Percentiles rank a stretch among this genome's conserved stretches.
Evolutionary conservation across 2,113 vertebrate species (phyloP).

Genomic region (Marmota flaviventris): DNA sequence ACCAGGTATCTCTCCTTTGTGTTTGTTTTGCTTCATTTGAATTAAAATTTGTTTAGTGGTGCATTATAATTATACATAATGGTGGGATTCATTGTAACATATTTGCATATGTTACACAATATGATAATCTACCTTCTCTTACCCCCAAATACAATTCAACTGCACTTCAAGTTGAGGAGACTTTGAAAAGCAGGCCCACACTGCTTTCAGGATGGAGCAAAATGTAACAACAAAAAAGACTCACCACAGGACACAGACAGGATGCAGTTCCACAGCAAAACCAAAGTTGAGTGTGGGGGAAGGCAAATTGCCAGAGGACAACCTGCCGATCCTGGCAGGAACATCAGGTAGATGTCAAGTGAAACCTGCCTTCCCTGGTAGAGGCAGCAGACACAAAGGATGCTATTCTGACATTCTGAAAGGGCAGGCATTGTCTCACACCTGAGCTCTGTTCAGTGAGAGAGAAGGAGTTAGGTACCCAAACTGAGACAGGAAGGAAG

Average conservation of each 20-base stretch:
- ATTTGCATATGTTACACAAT: too few species aligned
- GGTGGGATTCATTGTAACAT: too few species aligned
- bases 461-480: background rate
- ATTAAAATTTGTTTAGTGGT: too few species aligned
- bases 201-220: conserved; percentile 12
- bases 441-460: background rate
- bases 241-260: background rate
- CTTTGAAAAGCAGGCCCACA: background rate
- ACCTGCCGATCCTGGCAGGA: background rate
- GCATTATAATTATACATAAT: too few species aligned
- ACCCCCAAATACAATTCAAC: background rate
- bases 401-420: background rate
- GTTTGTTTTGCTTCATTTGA: too few species aligned
- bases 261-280: background rate
- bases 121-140: background rate
- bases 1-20: background rate
- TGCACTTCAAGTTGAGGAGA: conserved; percentile 26
- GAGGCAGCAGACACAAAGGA: background rate
- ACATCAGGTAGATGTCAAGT: background rate
- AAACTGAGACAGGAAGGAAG: background rate
- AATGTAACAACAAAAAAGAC: background rate
- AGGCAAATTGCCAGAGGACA: background rate
- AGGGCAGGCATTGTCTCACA: background rate
- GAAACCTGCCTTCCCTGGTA: background rate
- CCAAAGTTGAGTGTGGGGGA: background rate